Evolutionary conservation across 2,888 invertebrate species (phyloP).

Genomic region (Quadroppia sp.): DNA sequence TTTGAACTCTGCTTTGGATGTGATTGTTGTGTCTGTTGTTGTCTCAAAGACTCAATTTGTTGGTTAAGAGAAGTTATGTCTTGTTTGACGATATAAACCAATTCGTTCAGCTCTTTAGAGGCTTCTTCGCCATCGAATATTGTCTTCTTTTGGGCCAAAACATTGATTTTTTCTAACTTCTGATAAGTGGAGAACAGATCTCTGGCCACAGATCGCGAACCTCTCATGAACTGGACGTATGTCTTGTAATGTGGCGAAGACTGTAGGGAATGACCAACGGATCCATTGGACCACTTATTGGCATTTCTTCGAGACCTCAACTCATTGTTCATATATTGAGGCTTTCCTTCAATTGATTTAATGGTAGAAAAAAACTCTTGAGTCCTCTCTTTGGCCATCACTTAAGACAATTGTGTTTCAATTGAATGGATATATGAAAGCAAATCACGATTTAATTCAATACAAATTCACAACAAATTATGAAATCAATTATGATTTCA

Average conservation of each 20-base stretch:
- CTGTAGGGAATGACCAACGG: background rate
- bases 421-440: no score
- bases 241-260: conserved; percentile 28
- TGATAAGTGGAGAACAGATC: conserved; percentile 40
- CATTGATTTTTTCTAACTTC: conserved; percentile 49
- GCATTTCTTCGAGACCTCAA: conserved; percentile 27
- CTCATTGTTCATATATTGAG: conserved; percentile 38
- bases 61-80: conserved; percentile 91
- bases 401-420: no score
- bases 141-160: conserved; percentile 96
- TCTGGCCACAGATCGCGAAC: conserved; percentile 31
- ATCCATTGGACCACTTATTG: conserved; percentile 7
- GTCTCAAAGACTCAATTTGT: conserved; percentile 78
- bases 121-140: conserved; percentile 81
- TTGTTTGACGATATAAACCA: conserved; percentile 94
- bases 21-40: conserved; percentile 46
- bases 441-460: no score
- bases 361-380: conserved; percentile 39
- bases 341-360: conserved; percentile 39
- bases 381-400: conserved; percentile 42
- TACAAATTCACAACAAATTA: no score
- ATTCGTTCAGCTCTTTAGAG: conserved; percentile 90
- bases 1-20: conserved; percentile 52
- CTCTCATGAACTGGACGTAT: conserved; percentile 41
- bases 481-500: no score